phyloP scores from a whole-genome alignment of 1,140 invertebrate genomes.

The Drosophila busckii region DNA sequence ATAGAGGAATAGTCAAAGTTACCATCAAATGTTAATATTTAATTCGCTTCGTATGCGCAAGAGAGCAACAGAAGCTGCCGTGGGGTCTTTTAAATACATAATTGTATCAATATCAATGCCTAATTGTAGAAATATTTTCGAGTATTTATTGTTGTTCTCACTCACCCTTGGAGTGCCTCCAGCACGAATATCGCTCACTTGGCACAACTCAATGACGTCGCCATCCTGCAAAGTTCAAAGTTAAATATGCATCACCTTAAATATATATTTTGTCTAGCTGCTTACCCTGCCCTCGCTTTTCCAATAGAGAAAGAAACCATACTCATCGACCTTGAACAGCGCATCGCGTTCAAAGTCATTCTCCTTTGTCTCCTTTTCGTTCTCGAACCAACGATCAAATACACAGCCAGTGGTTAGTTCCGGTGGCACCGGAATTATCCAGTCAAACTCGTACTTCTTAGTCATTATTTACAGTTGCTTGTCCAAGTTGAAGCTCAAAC shows the following conservation, averaged over 20 bases:
- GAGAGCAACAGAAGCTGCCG: too few relatives aligned
- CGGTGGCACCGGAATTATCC: conserved; percentile 96
- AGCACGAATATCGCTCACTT: conserved; percentile 97
- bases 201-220: conserved; percentile 96
- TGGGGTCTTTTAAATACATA: too few relatives aligned
- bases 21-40: too few relatives aligned
- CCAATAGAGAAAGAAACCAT: conserved; percentile 99
- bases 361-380: conserved; percentile 89
- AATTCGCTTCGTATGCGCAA: too few relatives aligned
- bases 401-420: conserved; percentile 86
- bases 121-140: not conserved
- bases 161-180: conserved; percentile 92
- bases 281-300: conserved; percentile 96
- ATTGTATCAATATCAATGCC: too few relatives aligned
- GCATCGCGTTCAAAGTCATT: conserved; percentile 91
- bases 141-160: not conserved
- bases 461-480: conserved; percentile 85
- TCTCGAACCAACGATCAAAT: conserved; percentile 98
- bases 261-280: not conserved
- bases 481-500: too few relatives aligned
- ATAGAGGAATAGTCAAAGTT: too few relatives aligned
- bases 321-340: conserved; percentile 97
- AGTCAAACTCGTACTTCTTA: conserved; percentile 99
- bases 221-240: conserved; percentile 89
- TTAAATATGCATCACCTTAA: not conserved